Evolutionary conservation across 2,113 vertebrate genomes (phyloP).

Genomic region (Regulus satrapa): DNA sequence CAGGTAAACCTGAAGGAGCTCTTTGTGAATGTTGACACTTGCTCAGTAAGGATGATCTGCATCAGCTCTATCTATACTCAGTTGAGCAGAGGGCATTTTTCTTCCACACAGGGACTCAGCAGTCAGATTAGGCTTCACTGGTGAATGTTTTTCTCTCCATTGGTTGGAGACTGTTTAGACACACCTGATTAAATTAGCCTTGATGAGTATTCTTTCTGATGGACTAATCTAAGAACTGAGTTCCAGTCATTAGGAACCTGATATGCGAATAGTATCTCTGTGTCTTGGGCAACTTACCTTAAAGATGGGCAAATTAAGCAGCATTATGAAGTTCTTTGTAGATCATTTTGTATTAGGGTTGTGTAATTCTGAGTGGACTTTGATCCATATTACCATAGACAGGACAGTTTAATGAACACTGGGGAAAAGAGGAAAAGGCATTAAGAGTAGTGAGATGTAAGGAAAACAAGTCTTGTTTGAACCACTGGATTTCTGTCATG

Average conservation of each 20-base stretch:
- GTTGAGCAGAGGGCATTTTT: neutral
- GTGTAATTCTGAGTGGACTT: neutral
- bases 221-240: neutral
- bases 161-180: neutral
- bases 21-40: fast-evolving
- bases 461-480: neutral
- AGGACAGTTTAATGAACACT: neutral
- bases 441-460: neutral
- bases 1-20: neutral
- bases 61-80: neutral
- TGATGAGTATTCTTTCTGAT: constrained; percentile 10
- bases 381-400: neutral
- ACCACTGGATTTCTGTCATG: neutral
- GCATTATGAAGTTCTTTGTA: neutral
- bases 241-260: neutral
- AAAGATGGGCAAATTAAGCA: neutral
- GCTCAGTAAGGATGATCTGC: neutral
- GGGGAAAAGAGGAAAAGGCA: neutral
- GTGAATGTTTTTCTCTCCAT: neutral
- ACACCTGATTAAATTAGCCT: neutral
- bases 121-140: neutral
- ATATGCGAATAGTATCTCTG: neutral
- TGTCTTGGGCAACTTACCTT: neutral
- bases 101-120: neutral
- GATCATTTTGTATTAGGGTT: neutral